phyloP scores from a whole-genome alignment of 2,797 vertebrate genomes.

The Mastacembelus armatus region DNA sequence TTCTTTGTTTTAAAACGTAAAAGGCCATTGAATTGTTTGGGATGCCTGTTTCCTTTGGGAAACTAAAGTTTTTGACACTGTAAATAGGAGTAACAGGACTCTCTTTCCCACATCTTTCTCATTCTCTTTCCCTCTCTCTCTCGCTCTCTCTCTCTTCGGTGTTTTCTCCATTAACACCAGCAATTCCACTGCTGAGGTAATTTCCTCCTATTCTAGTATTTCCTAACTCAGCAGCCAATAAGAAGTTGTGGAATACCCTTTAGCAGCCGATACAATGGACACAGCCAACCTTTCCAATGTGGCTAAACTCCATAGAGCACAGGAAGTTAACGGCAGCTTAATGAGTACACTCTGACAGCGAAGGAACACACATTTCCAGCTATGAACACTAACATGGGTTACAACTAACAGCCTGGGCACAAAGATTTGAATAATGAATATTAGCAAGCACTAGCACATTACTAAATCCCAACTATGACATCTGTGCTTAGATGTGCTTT shows the following conservation, averaged over 20 bases:
- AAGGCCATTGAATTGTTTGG: constrained; percentile 62
- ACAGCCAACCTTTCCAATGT: constrained; percentile 58
- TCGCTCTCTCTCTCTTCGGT: constrained; percentile 29
- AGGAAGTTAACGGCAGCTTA: constrained; percentile 71
- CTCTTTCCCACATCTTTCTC: constrained; percentile 21
- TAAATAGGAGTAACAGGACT: constrained; percentile 50
- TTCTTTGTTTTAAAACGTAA: constrained; percentile 71
- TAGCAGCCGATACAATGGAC: constrained; percentile 56
- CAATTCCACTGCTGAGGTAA: constrained; percentile 72
- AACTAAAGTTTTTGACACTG: constrained; percentile 53
- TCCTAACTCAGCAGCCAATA: constrained; percentile 70
- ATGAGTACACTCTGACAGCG: constrained; percentile 49
- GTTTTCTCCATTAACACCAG: constrained; percentile 69
- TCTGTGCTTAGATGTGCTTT: constrained; percentile 46
- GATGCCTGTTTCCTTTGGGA: constrained; percentile 57
- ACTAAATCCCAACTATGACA: constrained; percentile 12
- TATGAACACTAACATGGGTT: constrained; percentile 38
- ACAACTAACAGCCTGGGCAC: constrained; percentile 44
- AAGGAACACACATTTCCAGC: constrained; percentile 52
- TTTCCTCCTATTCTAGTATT: constrained; percentile 74
- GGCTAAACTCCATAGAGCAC: constrained; percentile 52
- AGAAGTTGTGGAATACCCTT: constrained; percentile 53
- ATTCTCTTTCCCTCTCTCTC: constrained; percentile 12
- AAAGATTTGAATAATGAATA: constrained; percentile 22
- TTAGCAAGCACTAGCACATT: constrained; percentile 22